Conservation (phyloP, 2,888 invertebrate genomes). For the Pemphredon lugubris region DNA sequence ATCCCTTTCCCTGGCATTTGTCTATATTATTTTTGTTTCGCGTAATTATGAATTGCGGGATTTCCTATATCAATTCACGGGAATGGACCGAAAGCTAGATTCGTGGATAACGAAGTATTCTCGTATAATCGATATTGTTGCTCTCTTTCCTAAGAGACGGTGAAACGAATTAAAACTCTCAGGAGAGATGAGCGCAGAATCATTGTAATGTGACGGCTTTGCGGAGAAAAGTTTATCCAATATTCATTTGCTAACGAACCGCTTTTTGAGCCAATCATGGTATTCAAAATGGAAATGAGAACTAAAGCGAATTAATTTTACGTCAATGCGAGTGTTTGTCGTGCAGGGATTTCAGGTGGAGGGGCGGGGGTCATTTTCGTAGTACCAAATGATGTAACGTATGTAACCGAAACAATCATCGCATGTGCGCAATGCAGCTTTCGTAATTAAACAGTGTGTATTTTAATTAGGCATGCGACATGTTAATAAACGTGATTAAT, state of each 20-base stretch:
- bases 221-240: neutral
- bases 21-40: constrained; percentile 22
- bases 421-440: too few species aligned
- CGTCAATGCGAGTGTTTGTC: neutral
- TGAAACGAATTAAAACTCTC: neutral
- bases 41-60: constrained; percentile 33
- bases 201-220: neutral
- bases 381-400: too few species aligned
- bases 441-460: too few species aligned
- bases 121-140: neutral
- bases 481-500: too few species aligned
- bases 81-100: neutral
- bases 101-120: neutral
- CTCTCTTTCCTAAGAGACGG: neutral
- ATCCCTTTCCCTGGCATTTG: constrained; percentile 9
- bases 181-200: neutral
- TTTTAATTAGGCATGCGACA: too few species aligned
- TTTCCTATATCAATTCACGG: constrained; percentile 14
- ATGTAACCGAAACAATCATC: too few species aligned
- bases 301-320: neutral
- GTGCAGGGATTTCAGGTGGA: too few species aligned
- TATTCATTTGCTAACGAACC: too few species aligned
- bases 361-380: neutral
- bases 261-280: neutral
- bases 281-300: neutral